phyloP scores from a whole-genome alignment of 2,113 vertebrate species.

The Numida meleagris region DNA sequence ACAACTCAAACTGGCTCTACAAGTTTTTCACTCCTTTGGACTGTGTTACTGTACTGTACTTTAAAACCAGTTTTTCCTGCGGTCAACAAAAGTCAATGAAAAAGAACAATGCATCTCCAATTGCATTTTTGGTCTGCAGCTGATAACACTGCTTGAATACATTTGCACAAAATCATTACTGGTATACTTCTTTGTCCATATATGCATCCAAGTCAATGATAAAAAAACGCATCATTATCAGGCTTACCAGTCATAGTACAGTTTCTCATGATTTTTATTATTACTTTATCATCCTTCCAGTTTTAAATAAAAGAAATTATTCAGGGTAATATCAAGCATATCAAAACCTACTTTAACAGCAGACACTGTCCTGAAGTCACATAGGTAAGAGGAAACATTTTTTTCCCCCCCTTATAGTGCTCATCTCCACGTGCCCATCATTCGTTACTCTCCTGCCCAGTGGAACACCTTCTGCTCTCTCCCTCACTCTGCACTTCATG shows the following conservation, averaged over 20 bases:
- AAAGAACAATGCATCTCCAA: conserved; percentile 55
- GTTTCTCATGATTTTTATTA: neutral
- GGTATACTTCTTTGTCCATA: neutral
- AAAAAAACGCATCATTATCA: neutral
- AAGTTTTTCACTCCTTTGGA: conserved; percentile 42
- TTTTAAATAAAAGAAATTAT: neutral
- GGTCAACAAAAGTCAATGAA: conserved; percentile 58
- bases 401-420: neutral
- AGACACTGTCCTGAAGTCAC: neutral
- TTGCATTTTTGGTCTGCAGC: conserved; percentile 28
- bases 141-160: conserved; percentile 28
- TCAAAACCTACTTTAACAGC: neutral
- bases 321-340: neutral
- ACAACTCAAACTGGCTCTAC: conserved; percentile 52
- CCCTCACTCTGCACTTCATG: neutral
- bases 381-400: neutral
- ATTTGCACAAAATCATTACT: conserved; percentile 17
- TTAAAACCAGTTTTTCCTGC: conserved; percentile 73
- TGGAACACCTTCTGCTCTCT: neutral
- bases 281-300: neutral
- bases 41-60: conserved; percentile 9
- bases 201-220: neutral
- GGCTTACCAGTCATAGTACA: neutral
- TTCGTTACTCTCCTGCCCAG: neutral
- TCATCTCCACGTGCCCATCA: neutral